phyloP scores from a whole-genome alignment of 2,113 vertebrate genomes.

The Rhagologus leucostigma region DNA sequence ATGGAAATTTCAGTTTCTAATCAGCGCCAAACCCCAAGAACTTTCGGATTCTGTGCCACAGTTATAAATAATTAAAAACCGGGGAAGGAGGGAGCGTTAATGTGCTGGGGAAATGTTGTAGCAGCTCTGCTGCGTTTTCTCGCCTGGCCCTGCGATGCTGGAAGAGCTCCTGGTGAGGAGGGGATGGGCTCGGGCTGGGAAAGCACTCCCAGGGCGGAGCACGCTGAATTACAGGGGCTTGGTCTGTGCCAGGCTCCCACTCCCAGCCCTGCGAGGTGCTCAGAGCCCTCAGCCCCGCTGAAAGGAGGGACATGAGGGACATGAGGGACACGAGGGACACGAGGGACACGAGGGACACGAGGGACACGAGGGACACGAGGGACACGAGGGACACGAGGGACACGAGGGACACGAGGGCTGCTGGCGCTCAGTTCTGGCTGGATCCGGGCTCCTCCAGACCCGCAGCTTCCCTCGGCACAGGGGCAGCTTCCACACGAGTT shows the following conservation, averaged over 20 bases:
- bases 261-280: not conserved
- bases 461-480: not conserved
- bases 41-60: not conserved
- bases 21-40: not conserved
- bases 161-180: not conserved
- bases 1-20: not conserved
- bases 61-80: conserved; percentile 3
- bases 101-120: not conserved
- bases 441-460: not conserved
- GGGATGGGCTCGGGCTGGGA: conserved; percentile 23
- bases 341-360: not conserved
- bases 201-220: conserved; percentile 1
- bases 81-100: not conserved
- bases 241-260: conserved; percentile 5
- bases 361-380: not conserved
- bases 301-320: not conserved
- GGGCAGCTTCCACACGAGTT: not conserved
- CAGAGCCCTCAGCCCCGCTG: not conserved
- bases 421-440: not conserved
- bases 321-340: too few species aligned
- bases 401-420: not conserved
- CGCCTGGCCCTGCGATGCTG: not conserved
- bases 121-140: not conserved
- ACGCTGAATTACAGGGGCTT: not conserved
- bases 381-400: not conserved